Evolutionary conservation across 2,797 vertebrate genomes (phyloP), one percentile per base, ranked within the genome.

Genomic region (Lophius americanus): DNA sequence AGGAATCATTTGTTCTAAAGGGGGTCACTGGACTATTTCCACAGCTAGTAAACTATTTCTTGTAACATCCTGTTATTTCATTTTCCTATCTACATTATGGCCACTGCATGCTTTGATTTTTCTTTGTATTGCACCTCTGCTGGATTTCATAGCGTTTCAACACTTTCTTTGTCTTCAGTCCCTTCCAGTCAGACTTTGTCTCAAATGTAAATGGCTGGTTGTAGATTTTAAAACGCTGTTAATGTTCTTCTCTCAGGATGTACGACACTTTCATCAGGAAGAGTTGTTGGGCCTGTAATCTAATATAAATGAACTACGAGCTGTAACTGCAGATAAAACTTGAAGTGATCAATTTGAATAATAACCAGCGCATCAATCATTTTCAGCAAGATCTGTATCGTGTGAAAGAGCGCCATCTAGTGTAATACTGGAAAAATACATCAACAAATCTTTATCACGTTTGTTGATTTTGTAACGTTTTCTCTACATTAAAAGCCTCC

Each of bases 391-490:
- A 5, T 51, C 23, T 23, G 23, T 23, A 23, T 23, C 23, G 23
- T 44, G 78, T 79, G 47, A 64, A 71, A 82, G 68, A 41, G 77
- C 79, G 12, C 89, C 86, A 82, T 64, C 90, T 92, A 33, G 62
- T 87, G 88, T 38, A 2, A 32, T 1, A 13, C 0, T 41, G 9
- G n/a, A 53, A 44, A 63, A 63, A 37, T 50, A 55, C 69, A 72
- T 10, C 7, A 41, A 6, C 3, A 12, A 2, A 51, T 32, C 23
- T 23, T 23, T 51, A 33, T 7, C 4, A 5, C 14, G 33, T 35
- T 51, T 42, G 13, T 0, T 11, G n/a, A 2, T 11, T 66, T 60
- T 23, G 41, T 2, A 3, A n/a, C 36, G 23, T 57, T 10, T n/a
- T 57, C 3, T 1, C 8, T 5, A 43, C n/a, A 5, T 23, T 38